Base-by-base conservation (phyloP, 2,888 invertebrate genomes). In the Philereme vetulata region DNA sequence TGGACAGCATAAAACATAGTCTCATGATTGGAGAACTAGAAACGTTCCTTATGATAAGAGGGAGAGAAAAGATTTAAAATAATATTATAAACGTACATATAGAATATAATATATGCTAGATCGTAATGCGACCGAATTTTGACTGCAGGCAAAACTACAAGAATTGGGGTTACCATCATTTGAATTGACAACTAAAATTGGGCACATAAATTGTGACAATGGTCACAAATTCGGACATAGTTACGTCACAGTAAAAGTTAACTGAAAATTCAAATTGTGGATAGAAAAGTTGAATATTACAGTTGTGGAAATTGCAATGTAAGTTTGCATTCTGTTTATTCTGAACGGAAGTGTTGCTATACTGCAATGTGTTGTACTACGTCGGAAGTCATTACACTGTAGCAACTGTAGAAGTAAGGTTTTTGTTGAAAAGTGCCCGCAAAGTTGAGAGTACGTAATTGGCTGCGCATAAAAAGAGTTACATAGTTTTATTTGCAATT, bases 351-450 rank as follows among this genome's bases (percentile, higher is more conserved):
- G 50, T 10, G 55, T 56, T 56, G 52, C 52, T 9, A 3, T 34
- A 33, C 51, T 56, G 55, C 21, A 48, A 36, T 55, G 40, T 11
- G 7, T 5, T 53, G 53, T 61, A 61, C 51, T 46, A 11, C 46
- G 56, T 43, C 53, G 53, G 56, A 57, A 56, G 53, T 57, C 46
- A 44, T 57, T 56, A 53, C 50, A 21, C 21, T 21, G 35, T 34
- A 4, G 35, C 3, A 7, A 38, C 38, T 1, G 53, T 54, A 46
- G 36, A 35, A 40, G 50, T 43, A 43, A 21, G 46, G 33, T 49
- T 43, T 21, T 47, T 46, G 33, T 42, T 11, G 38, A 48, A 51
- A 48, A n/a, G 45, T 42, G 42, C 0, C 4, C 54, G 42, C n/a
- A 10, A 38, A 40, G 46, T 51, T 43, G 5, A 4, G 21, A 53